Conservation (phyloP, 2,113 vertebrate genomes). For the Perca flavescens region DNA sequence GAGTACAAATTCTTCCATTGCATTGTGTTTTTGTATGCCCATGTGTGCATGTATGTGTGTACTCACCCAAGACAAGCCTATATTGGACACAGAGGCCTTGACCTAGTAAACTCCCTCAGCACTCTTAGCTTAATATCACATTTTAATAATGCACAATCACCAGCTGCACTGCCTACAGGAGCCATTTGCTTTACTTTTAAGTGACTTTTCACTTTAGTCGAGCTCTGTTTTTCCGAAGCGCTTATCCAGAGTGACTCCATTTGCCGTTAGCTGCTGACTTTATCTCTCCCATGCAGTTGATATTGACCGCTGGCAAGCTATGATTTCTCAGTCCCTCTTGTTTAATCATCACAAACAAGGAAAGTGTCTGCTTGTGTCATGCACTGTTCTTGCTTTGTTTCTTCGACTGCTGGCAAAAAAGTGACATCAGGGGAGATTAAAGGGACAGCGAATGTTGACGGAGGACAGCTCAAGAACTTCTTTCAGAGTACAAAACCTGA, state of each 20-base stretch:
- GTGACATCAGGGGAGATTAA: conserved; percentile 38
- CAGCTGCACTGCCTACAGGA: conserved; percentile 26
- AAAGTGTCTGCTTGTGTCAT: conserved; percentile 10
- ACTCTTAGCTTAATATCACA: conserved; percentile 61
- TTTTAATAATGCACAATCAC: conserved; percentile 62
- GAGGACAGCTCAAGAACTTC: conserved; percentile 46
- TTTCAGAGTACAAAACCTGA: conserved; percentile 32
- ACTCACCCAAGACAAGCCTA: conserved; percentile 18
- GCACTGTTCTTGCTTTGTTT: conserved; percentile 27
- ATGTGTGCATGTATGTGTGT: conserved; percentile 15
- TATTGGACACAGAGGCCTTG: conserved; percentile 36
- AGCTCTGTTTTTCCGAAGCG: conserved; percentile 28
- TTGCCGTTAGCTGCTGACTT: conserved; percentile 38
- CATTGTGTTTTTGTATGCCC: background rate
- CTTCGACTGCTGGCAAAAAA: conserved; percentile 30
- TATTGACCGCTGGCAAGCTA: conserved; percentile 23
- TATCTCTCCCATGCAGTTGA: conserved; percentile 36
- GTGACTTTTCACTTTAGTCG: conserved; percentile 34
- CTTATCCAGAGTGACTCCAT: conserved; percentile 45
- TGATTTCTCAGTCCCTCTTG: conserved; percentile 21
- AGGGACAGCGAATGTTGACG: conserved; percentile 26
- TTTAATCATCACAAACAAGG: conserved; percentile 40
- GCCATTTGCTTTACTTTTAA: conserved; percentile 30
- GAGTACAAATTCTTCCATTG: conserved; percentile 21
- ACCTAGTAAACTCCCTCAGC: conserved; percentile 60